Conservation (phyloP, 2,113 vertebrate species). For the Nestor notabilis region DNA sequence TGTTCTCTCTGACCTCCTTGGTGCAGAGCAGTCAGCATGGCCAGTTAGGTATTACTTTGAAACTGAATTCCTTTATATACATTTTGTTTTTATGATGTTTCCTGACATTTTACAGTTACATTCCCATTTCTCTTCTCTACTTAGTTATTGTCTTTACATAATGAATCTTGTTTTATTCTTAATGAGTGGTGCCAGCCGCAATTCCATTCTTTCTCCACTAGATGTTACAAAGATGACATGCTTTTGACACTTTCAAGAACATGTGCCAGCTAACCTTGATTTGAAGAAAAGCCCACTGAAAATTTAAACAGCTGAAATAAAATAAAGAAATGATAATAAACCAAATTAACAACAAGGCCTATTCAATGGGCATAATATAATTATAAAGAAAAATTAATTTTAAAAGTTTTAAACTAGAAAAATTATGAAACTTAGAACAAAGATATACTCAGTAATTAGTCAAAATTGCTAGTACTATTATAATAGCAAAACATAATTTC, state of each 20-base stretch:
- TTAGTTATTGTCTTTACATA: not conserved
- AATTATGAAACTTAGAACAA: not conserved
- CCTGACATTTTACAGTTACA: not conserved
- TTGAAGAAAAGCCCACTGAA: not conserved
- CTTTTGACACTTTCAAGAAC: not conserved
- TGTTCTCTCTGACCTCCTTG: not conserved
- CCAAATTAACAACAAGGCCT: not conserved
- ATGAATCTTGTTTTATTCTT: not conserved
- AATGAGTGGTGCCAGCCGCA: not conserved
- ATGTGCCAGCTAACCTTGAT: not conserved
- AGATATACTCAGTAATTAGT: not conserved
- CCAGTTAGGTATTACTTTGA: not conserved
- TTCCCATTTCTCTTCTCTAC: not conserved
- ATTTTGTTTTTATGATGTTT: not conserved
- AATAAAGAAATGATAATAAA: not conserved
- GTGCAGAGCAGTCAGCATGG: not conserved
- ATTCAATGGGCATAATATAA: not conserved
- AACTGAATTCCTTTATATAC: not conserved
- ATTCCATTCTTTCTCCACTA: not conserved
- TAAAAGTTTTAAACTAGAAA: not conserved
- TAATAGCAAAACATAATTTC: not conserved
- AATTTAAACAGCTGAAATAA: not conserved
- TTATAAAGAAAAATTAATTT: not conserved
- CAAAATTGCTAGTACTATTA: not conserved
- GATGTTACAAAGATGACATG: not conserved